Evolutionary conservation across 2,113 vertebrate genomes (phyloP).

Genomic region (Hippocampus zosterae): DNA sequence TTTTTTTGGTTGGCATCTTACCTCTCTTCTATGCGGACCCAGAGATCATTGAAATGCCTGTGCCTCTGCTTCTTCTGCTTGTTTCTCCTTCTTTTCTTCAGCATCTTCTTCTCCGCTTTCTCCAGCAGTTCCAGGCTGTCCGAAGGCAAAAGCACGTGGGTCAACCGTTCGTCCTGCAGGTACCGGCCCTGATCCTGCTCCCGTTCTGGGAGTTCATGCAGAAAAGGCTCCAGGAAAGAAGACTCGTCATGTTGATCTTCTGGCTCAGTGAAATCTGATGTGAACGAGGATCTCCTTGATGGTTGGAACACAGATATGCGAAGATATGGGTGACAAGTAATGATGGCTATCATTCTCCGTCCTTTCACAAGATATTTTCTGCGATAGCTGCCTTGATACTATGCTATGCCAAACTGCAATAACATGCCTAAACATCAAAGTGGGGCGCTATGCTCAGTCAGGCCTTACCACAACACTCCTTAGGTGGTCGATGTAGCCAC

Average conservation of each 20-base stretch:
- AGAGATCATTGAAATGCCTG: constrained; percentile 81
- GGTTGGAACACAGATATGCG: constrained; percentile 7
- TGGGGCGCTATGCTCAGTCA: constrained; percentile 24
- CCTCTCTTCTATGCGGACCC: constrained; percentile 83
- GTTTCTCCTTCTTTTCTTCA: constrained; percentile 75
- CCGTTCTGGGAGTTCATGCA: constrained; percentile 57
- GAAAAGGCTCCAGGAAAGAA: constrained; percentile 56
- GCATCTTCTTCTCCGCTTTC: constrained; percentile 71
- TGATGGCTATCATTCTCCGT: background rate
- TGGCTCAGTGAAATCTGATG: constrained; percentile 27
- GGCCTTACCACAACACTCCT: constrained; percentile 50
- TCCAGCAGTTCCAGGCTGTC: constrained; percentile 67
- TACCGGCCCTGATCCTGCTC: constrained; percentile 57
- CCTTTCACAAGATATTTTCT: constrained; percentile 29
- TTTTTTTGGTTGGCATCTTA: constrained; percentile 33
- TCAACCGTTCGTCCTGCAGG: constrained; percentile 63
- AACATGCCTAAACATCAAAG: constrained; percentile 53
- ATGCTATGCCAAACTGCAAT: constrained; percentile 38
- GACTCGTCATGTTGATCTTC: constrained; percentile 37
- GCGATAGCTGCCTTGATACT: constrained; percentile 52
- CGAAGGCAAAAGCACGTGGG: constrained; percentile 61
- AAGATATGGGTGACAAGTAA: background rate
- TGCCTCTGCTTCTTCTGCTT: constrained; percentile 73
- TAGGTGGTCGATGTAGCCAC: constrained; percentile 9
- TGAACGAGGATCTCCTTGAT: constrained; percentile 42